Evolutionary conservation across 1,140 invertebrate species (phyloP), one percentile per base, ranked within the genome.

Genomic region (Hormaphis cornu): DNA sequence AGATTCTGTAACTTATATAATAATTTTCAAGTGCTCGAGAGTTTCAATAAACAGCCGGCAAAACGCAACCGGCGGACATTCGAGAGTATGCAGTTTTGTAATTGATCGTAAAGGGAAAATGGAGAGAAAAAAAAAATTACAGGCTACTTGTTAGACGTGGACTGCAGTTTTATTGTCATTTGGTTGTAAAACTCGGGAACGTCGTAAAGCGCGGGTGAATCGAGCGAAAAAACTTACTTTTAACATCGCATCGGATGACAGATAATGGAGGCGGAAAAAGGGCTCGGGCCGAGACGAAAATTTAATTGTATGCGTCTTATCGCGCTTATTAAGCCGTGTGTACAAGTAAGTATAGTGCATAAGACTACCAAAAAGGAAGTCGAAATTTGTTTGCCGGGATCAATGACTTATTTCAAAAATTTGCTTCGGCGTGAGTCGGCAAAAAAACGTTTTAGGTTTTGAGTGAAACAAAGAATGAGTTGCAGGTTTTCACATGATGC

Each of bases 231-330:
- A 66, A 66, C 28, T 66, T 48, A 50, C 44, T 66, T 48, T 46
- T 66, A 66, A 66, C 50, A 66, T 50, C 33, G 28, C 28, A 66
- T 66, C 61, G 50, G 61, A 66, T 66, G 44, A 66, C 50, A 66
- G 61, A 66, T 66, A 50, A 66, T 18, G 50, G 28, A 24, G 40
- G 59, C n/a, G n/a, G n/a, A n/a, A n/a, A 46, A 50, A 48, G 18
- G 61, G 50, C 22, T 33, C 40, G 44, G 18, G 28, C 33, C 30
- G 61, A 16, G 18, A n/a, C n/a, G n/a, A n/a, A 33, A 66, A 50
- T 66, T 66, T 66, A 22, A 66, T 66, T 66, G 48, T 66, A 66
- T 48, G 28, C 18, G 12, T 35, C 28, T 10, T 33, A 14, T 24
- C n/a, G n/a, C n/a, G 24, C 44, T 48, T 50, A 50, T 50, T 50